These are phyloP conservation scores for Nematolebias whitei DNA, from an alignment of 2,113 vertebrate species.

Conservation along the genomic window DNA sequence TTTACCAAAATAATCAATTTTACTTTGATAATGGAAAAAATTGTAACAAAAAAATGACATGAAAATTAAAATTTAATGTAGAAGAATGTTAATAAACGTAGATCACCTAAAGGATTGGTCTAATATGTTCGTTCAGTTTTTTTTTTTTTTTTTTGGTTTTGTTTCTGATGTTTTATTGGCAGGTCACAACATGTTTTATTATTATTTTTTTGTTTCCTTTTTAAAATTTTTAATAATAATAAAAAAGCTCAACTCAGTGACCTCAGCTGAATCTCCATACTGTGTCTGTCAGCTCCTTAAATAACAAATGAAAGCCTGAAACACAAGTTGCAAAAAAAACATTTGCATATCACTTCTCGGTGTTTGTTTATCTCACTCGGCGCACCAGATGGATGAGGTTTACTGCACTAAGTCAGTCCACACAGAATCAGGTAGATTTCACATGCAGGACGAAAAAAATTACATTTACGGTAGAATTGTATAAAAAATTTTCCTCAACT, in stretches of 20 bases:
- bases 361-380: constrained; percentile 46
- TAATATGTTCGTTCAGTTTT: constrained; percentile 55
- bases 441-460: constrained; percentile 28
- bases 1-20: neutral
- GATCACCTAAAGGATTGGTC: constrained; percentile 97
- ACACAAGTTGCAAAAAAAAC: constrained; percentile 10
- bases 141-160: constrained; percentile 45
- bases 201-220: constrained; percentile 10
- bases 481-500: constrained; percentile 29
- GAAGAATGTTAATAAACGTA: neutral
- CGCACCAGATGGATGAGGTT: constrained; percentile 54
- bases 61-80: neutral
- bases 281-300: constrained; percentile 84
- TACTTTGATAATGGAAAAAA: neutral
- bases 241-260: constrained; percentile 90
- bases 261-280: constrained; percentile 98
- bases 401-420: constrained; percentile 31
- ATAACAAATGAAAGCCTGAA: constrained; percentile 27
- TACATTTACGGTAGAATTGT: constrained; percentile 15
- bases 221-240: constrained; percentile 29
- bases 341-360: constrained; percentile 31
- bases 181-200: constrained; percentile 87
- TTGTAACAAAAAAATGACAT: neutral
- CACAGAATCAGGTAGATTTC: constrained; percentile 43
- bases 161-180: constrained; percentile 78